These are phyloP conservation scores for Drosophila nikananu DNA, from an alignment of 1,140 invertebrate genomes.

Conservation along the genomic window DNA sequence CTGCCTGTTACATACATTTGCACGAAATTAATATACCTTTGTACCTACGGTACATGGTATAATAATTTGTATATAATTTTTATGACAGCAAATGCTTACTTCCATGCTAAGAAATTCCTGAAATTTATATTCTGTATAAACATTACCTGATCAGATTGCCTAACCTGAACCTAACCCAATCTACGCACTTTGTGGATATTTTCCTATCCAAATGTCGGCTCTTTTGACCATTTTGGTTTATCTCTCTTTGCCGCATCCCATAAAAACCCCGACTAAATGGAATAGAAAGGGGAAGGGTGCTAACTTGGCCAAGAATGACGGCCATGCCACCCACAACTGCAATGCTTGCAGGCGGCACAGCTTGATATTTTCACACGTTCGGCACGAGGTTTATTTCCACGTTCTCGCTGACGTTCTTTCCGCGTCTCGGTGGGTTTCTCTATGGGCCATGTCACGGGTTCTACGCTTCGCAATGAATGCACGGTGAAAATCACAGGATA, in stretches of 20 bases:
- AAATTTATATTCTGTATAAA: background rate
- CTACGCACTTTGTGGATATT: conserved; percentile 4
- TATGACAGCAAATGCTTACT: too few relatives aligned
- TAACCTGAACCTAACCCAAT: conserved; percentile 68
- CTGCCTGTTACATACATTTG: too few relatives aligned
- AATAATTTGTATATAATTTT: too few relatives aligned
- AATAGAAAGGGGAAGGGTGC: background rate
- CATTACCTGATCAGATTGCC: background rate
- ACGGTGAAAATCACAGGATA: conserved; percentile 6
- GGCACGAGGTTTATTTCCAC: conserved; percentile 30
- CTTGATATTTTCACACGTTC: conserved; percentile 69
- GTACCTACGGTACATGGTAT: too few relatives aligned
- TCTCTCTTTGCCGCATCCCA: conserved; percentile 1
- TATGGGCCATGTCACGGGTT: conserved; percentile 30
- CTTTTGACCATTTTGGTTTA: conserved; percentile 20
- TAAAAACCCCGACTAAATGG: conserved; percentile 1
- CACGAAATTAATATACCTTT: too few relatives aligned
- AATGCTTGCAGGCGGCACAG: conserved; percentile 70
- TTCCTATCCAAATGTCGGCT: conserved; percentile 38
- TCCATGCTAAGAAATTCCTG: background rate
- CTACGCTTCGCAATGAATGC: conserved; percentile 8
- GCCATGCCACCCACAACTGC: conserved; percentile 53
- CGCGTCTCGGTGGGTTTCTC: conserved; percentile 18
- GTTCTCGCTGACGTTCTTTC: conserved; percentile 37
- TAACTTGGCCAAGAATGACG: conserved; percentile 7